phyloP scores from a whole-genome alignment of 2,888 invertebrate genomes.

The Lapara coniferarum region DNA sequence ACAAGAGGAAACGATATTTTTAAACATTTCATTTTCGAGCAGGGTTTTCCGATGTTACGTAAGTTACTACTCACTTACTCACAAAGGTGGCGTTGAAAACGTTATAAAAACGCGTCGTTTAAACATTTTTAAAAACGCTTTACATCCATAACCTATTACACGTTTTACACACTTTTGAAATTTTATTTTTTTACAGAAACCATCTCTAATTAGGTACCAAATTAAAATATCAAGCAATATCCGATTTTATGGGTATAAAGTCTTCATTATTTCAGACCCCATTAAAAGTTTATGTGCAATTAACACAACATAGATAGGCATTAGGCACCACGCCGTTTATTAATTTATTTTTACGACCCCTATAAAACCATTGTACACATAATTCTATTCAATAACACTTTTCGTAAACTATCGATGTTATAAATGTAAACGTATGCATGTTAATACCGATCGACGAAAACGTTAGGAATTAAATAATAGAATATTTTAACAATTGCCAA shows the following conservation, averaged over 20 bases:
- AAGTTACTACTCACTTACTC: not conserved
- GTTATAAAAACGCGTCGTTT: not conserved
- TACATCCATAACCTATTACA: too few relatives aligned
- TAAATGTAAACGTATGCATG: conserved; percentile 58
- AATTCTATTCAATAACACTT: not conserved
- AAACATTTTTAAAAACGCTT: too few relatives aligned
- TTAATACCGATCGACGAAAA: conserved; percentile 46
- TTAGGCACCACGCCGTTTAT: not conserved
- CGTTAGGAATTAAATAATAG: conserved; percentile 31
- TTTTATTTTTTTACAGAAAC: too few relatives aligned
- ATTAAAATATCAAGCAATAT: too few relatives aligned
- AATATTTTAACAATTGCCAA: conserved; percentile 35
- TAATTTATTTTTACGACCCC: conserved; percentile 3
- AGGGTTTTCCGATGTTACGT: not conserved
- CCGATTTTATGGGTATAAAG: too few relatives aligned
- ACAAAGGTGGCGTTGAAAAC: not conserved
- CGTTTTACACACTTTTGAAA: too few relatives aligned
- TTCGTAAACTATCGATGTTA: not conserved
- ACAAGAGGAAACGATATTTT: not conserved
- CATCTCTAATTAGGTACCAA: too few relatives aligned
- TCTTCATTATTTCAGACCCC: too few relatives aligned
- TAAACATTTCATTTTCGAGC: not conserved
- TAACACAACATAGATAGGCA: not conserved
- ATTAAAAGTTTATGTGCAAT: too few relatives aligned
- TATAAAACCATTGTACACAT: not conserved